Conservation (phyloP, 2,113 vertebrate species). For the Sinocyclocheilus anshuiensis region DNA sequence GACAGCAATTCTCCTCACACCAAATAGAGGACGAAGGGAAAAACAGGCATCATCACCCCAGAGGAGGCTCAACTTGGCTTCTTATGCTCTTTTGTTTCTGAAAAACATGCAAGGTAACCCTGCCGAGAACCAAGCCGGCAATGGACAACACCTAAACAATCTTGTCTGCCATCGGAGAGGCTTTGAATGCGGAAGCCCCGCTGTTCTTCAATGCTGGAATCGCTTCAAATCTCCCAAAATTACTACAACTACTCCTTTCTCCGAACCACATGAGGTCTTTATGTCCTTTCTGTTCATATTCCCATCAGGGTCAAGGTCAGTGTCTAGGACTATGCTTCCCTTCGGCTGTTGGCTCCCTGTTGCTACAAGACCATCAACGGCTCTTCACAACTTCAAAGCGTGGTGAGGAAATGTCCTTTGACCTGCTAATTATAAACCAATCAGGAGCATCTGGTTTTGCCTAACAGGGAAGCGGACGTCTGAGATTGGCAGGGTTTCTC, state of each 20-base stretch:
- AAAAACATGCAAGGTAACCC: slow-evolving; percentile 36
- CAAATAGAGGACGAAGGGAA: slow-evolving; percentile 9
- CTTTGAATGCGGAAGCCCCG: slow-evolving; percentile 45
- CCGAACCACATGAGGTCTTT: background rate
- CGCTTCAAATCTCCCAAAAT: slow-evolving; percentile 38
- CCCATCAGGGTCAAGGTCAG: slow-evolving; percentile 42
- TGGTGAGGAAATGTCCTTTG: slow-evolving; percentile 39
- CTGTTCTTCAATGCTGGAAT: slow-evolving; percentile 22
- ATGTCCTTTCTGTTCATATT: background rate
- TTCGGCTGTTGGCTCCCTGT: background rate
- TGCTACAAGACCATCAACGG: slow-evolving; percentile 4
- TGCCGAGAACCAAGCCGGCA: slow-evolving; percentile 4
- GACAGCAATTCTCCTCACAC: slow-evolving; percentile 18
- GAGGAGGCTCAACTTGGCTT: slow-evolving; percentile 5
- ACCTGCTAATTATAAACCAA: slow-evolving; percentile 56
- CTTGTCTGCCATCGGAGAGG: background rate
- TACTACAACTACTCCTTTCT: slow-evolving; percentile 7
- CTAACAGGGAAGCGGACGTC: slow-evolving; percentile 16
- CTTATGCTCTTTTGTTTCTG: slow-evolving; percentile 29
- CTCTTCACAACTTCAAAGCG: slow-evolving; percentile 44
- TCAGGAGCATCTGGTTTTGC: slow-evolving; percentile 44
- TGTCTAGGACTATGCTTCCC: slow-evolving; percentile 48
- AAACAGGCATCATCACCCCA: background rate
- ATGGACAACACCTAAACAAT: slow-evolving; percentile 45
- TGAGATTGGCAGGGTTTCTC: slow-evolving; percentile 35